Conservation (phyloP, 2,113 vertebrate species). For the Sciurus niger region DNA sequence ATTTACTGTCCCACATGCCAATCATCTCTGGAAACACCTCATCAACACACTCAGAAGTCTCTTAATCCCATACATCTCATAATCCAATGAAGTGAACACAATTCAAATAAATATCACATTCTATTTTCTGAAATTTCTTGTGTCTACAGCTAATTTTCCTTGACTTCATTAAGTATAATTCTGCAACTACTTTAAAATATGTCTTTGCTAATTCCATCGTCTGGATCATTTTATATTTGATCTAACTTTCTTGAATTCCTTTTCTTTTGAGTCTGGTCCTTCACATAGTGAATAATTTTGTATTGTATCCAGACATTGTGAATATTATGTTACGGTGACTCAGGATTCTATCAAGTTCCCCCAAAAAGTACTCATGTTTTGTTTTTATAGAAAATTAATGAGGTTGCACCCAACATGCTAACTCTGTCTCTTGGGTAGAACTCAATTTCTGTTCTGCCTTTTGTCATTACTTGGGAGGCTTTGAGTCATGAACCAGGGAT, state of each 20-base stretch:
- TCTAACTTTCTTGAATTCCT: not conserved
- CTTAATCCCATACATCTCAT: too few relatives aligned
- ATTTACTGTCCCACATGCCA: too few relatives aligned
- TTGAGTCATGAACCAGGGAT: not conserved
- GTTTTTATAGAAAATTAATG: not conserved
- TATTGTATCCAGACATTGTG: not conserved
- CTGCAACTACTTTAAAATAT: constrained; percentile 28
- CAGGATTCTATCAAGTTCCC: not conserved
- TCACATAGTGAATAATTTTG: not conserved
- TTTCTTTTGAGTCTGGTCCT: not conserved
- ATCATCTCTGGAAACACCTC: too few relatives aligned
- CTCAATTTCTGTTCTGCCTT: not conserved
- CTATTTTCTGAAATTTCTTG: not conserved
- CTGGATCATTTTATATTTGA: not conserved
- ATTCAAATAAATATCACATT: too few relatives aligned
- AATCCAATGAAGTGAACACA: too few relatives aligned
- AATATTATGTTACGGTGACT: not conserved
- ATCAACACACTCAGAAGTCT: too few relatives aligned
- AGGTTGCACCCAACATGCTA: not conserved
- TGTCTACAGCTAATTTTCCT: not conserved
- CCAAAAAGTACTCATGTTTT: not conserved
- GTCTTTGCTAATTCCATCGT: not conserved
- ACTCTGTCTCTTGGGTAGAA: not conserved
- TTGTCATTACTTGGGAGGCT: not conserved
- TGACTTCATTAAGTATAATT: constrained; percentile 18